Base-by-base conservation (phyloP, 2,888 invertebrate genomes). In the Drosophila bunnanda region DNA sequence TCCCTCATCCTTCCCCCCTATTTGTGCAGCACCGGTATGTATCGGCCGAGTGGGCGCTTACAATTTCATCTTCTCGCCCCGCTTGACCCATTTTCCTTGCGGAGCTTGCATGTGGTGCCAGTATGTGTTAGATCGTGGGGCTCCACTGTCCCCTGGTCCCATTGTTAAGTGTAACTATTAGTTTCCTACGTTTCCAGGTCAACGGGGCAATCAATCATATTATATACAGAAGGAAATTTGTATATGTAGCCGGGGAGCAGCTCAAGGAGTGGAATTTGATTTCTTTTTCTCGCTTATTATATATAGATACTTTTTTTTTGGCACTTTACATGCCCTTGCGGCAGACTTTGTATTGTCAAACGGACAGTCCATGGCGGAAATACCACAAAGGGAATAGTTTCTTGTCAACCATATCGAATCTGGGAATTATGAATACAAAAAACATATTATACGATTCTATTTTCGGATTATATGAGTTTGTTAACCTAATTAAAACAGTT, bases 191-290 rank as follows among this genome's bases (percentile, higher is more conserved):
- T 90, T 91, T 90, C 68, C 82, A 89, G 89, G 91, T 91, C 89
- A 89, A 80, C 88, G 78, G 77, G 80, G 82, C 89, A 90, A 89
- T 89, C 89, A 91, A 89, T 89, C 89, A 89, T 89, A 89, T 80
- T 82, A 79, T 79, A 83, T 87, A 81, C 53, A 66, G 66, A 83
- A 80, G 75, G 73, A 85, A 89, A 85, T 89, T 87, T 89, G 84
- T 84, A 82, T 84, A 25, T 9, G 43, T 43, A 85, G 60, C 50
- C 30, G 22, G 44, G 34, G 34, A 46, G 48, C 62, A 68, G 48
- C 72, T 74, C 64, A 75, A 69, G 66, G 55, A 56, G 38, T 70
- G 66, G 66, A 67, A 48, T 67, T 71, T 65, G 67, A 65, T 65
- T 65, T 50, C 67, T 50, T 39, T 22, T 43, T 32, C 32, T 39